Evolutionary conservation across 2,888 invertebrate species (phyloP).

Genomic region (Lochmaea crataegi): DNA sequence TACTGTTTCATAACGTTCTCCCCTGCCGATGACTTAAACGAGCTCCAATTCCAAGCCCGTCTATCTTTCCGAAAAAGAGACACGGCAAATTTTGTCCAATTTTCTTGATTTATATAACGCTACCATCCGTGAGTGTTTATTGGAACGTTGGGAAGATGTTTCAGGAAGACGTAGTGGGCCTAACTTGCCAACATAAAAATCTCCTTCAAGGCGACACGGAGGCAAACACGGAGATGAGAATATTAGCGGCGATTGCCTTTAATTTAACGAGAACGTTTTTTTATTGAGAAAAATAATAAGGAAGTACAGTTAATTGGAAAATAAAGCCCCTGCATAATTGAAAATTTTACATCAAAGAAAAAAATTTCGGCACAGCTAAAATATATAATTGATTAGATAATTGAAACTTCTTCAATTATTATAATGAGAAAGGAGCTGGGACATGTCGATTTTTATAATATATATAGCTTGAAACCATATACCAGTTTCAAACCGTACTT

Average conservation of each 20-base stretch:
- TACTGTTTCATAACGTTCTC: background rate
- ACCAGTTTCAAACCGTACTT: no score
- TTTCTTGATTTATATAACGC: slow-evolving; percentile 45
- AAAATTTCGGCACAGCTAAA: no score
- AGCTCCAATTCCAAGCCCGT: slow-evolving; percentile 18
- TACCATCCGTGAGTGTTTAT: slow-evolving; percentile 43
- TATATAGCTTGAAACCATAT: no score
- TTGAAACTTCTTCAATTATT: no score
- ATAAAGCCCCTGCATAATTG: background rate
- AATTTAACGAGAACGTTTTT: background rate
- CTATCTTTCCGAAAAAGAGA: slow-evolving; percentile 31
- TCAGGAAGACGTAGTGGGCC: background rate
- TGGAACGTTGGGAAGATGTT: slow-evolving; percentile 38
- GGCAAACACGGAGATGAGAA: background rate
- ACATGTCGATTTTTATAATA: no score
- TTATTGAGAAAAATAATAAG: background rate
- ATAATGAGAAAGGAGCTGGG: no score
- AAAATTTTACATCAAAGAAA: no score
- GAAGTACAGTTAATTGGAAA: background rate
- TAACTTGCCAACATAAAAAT: slow-evolving; percentile 15
- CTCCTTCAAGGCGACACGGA: background rate
- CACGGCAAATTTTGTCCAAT: slow-evolving; percentile 43
- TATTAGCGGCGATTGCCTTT: background rate
- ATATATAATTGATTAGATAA: no score
- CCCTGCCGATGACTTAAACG: background rate